Evolutionary conservation across 1,140 invertebrate genomes (phyloP), one percentile per base, ranked within the genome.

Genomic region (Coenobita brevimanus): DNA sequence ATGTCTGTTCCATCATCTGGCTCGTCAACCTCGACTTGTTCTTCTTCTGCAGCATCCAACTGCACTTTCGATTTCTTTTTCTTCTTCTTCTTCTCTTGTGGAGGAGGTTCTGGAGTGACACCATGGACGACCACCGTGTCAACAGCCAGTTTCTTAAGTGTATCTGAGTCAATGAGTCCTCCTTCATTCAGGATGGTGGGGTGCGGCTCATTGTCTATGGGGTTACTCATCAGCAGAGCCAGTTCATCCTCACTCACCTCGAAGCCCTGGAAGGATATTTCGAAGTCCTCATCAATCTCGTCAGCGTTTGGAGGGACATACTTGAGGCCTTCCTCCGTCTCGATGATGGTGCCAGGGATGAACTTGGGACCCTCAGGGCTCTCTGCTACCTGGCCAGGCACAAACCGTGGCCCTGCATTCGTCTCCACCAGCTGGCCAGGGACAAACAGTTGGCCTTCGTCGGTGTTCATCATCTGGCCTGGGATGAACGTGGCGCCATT

Each of bases 261-360:
- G 92, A 96, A 96, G 69, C 95, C 95, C 93, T 96, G 95, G 8
- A 96, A 95, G 17, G 95, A 95, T 92, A 96, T 96, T 91, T 96
- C 94, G 21, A 93, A 91, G 24, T 92, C 90, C 41, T 95, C 94
- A 15, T 95, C 95, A 91, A 95, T 94, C 13, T 96, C 92, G 92
- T 96, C 95, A 15, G 95, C 84, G 15, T 84, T 81, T 41, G 82
- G 84, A n/a, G 89, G 89, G n/a, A 90, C 79, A 41, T 90, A 90
- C 36, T 90, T 90, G 33, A 90, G 64, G 10, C 89, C 89, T 17
- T 90, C 89, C 24, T 90, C 89, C 17, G 89, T 90, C 79, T 90
- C 89, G 36, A 90, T 88, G 50, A 90, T 85, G 8, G 86, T 90
- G 10, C 89, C 95, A 33, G 95, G 95, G 15, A 96, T 94, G 91